These are phyloP conservation scores for Enteromius radiatus DNA, from an alignment of 2,797 vertebrate species.

Conservation along the genomic window DNA sequence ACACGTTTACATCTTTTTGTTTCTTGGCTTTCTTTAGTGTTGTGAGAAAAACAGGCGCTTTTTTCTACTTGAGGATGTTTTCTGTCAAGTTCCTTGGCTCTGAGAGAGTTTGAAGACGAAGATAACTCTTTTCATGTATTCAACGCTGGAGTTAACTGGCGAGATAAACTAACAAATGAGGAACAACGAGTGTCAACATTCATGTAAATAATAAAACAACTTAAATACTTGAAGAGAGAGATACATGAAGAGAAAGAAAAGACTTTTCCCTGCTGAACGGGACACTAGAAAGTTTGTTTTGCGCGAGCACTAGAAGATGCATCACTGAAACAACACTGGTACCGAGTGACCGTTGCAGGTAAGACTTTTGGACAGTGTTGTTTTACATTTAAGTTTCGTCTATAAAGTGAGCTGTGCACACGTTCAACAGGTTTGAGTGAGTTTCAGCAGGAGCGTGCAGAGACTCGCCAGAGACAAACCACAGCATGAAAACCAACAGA, in stretches of 20 bases:
- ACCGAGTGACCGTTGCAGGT: slow-evolving; percentile 71
- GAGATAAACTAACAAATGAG: slow-evolving; percentile 1
- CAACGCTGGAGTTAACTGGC: background rate
- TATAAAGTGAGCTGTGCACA: slow-evolving; percentile 41
- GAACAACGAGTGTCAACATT: background rate
- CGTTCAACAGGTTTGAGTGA: slow-evolving; percentile 51
- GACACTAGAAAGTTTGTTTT: slow-evolving; percentile 53
- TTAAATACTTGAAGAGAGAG: slow-evolving; percentile 25
- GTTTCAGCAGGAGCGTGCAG: slow-evolving; percentile 65
- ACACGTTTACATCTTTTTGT: background rate
- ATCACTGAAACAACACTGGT: slow-evolving; percentile 67
- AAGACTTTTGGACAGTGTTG: slow-evolving; percentile 40
- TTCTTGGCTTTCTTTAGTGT: background rate
- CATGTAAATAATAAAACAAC: background rate
- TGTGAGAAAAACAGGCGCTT: background rate
- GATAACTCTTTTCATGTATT: background rate
- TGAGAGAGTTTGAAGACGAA: slow-evolving; percentile 9
- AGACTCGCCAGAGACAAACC: slow-evolving; percentile 68
- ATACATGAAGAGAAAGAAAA: slow-evolving; percentile 50
- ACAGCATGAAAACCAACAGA: slow-evolving; percentile 66
- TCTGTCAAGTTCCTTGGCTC: slow-evolving; percentile 8
- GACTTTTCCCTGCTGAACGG: slow-evolving; percentile 22
- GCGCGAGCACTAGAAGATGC: slow-evolving; percentile 73
- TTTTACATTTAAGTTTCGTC: slow-evolving; percentile 19
- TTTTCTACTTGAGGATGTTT: background rate